phyloP scores from a whole-genome alignment of 2,797 vertebrate genomes.

The Salarias fasciatus region DNA sequence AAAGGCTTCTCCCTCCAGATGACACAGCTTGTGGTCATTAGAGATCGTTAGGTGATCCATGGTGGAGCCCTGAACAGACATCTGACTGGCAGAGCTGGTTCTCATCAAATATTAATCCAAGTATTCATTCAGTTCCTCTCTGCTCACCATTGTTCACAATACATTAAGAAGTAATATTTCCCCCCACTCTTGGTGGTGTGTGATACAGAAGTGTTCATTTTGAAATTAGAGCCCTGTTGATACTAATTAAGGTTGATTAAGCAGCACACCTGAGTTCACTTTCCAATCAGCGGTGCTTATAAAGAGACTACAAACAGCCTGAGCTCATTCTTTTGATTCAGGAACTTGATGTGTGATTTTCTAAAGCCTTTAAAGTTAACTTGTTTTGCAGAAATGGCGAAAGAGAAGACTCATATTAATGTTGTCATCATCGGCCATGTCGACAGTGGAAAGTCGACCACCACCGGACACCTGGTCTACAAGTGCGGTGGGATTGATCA shows the following conservation, averaged over 20 bases:
- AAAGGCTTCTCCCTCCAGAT: not conserved
- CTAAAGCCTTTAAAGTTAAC: not conserved
- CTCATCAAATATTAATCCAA: conserved; percentile 6
- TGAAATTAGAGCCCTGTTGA: not conserved
- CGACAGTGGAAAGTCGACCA: conserved; percentile 88
- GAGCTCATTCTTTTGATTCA: not conserved
- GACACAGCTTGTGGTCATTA: conserved; percentile 50
- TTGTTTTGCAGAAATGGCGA: conserved; percentile 47
- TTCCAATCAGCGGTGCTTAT: conserved; percentile 22
- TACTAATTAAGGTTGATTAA: conserved; percentile 42
- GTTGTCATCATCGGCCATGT: conserved; percentile 87
- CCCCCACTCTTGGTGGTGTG: too few relatives aligned
- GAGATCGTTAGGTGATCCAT: conserved; percentile 17
- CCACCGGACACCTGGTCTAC: conserved; percentile 85
- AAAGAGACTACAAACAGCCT: not conserved
- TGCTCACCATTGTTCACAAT: not conserved
- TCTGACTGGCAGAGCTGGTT: not conserved
- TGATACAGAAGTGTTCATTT: not conserved
- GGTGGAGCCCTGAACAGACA: conserved; percentile 3
- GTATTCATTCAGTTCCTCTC: not conserved
- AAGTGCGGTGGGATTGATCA: conserved; percentile 87
- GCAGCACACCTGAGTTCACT: conserved; percentile 61
- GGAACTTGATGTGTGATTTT: not conserved
- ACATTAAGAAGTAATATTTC: not conserved
- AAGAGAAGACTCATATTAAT: conserved; percentile 81